Conservation (phyloP, 2,797 vertebrate genomes). For the Dendrocincla tyrannina region DNA sequence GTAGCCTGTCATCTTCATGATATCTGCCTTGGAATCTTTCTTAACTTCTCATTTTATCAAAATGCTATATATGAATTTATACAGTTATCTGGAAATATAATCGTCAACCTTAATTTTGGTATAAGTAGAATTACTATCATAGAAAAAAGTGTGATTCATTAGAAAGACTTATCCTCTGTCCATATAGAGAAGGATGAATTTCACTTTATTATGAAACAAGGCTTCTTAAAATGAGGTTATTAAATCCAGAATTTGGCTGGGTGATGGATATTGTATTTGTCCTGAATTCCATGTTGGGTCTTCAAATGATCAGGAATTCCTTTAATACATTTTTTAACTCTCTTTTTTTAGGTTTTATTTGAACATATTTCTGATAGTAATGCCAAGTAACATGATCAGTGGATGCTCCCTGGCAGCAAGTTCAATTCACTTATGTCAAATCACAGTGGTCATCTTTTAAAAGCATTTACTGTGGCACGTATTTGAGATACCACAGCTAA, state of each 20-base stretch:
- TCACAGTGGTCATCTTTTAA: neutral
- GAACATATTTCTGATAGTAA: neutral
- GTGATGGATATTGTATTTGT: neutral
- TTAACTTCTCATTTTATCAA: neutral
- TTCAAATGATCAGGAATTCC: neutral
- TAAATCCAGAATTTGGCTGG: neutral
- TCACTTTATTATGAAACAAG: neutral
- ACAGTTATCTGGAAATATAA: neutral
- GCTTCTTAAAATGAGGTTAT: neutral
- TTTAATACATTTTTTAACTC: neutral
- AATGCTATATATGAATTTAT: neutral
- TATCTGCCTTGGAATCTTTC: neutral
- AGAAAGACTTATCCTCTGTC: neutral
- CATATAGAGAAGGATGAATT: neutral
- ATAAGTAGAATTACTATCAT: neutral
- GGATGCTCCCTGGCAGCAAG: neutral
- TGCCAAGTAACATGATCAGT: neutral
- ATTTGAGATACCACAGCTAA: neutral
- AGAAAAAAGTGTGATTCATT: neutral
- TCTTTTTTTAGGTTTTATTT: neutral
- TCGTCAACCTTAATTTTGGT: neutral
- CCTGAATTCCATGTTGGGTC: neutral
- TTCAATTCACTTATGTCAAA: neutral
- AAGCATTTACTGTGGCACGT: neutral
- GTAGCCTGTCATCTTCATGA: neutral